These are phyloP conservation scores for Acleris cristana DNA, from an alignment of 2,888 invertebrate genomes.

Conservation along the genomic window DNA sequence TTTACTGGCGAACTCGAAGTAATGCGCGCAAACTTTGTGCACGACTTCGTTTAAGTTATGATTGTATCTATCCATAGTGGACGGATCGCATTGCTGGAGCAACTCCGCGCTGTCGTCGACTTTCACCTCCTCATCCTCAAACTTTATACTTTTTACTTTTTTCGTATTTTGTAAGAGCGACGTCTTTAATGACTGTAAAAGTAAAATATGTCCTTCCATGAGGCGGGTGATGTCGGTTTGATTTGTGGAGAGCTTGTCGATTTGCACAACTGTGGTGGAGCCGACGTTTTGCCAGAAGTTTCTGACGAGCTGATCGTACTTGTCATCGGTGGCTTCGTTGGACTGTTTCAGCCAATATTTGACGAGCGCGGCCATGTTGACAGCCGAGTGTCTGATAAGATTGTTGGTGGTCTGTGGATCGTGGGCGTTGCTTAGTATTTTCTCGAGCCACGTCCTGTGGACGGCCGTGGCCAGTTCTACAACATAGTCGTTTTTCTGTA, in stretches of 20 bases:
- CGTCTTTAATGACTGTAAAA: slow-evolving; percentile 59
- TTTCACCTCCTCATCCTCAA: slow-evolving; percentile 49
- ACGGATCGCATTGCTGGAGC: slow-evolving; percentile 43
- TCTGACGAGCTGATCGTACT: slow-evolving; percentile 61
- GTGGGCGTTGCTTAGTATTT: slow-evolving; percentile 41
- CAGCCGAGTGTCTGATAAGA: slow-evolving; percentile 55
- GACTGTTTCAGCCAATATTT: slow-evolving; percentile 66
- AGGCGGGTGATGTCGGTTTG: slow-evolving; percentile 68
- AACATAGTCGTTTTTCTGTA: slow-evolving; percentile 49
- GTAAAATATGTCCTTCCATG: slow-evolving; percentile 64
- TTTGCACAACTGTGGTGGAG: slow-evolving; percentile 54
- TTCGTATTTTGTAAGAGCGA: slow-evolving; percentile 52
- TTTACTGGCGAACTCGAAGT: slow-evolving; percentile 80
- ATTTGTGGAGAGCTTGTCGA: slow-evolving; percentile 66
- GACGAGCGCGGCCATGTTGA: slow-evolving; percentile 55
- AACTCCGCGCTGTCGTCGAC: background rate
- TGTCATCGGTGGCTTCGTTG: slow-evolving; percentile 47
- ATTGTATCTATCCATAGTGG: slow-evolving; percentile 59
- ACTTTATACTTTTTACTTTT: slow-evolving; percentile 58
- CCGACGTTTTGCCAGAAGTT: slow-evolving; percentile 73
- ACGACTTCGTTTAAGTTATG: slow-evolving; percentile 74
- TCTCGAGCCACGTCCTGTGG: slow-evolving; percentile 61
- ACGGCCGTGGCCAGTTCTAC: slow-evolving; percentile 52
- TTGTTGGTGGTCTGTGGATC: slow-evolving; percentile 45
- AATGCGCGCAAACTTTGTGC: slow-evolving; percentile 75